Evolutionary conservation across 2,797 vertebrate species (phyloP).

Genomic region (Sylvilagus floridanus): DNA sequence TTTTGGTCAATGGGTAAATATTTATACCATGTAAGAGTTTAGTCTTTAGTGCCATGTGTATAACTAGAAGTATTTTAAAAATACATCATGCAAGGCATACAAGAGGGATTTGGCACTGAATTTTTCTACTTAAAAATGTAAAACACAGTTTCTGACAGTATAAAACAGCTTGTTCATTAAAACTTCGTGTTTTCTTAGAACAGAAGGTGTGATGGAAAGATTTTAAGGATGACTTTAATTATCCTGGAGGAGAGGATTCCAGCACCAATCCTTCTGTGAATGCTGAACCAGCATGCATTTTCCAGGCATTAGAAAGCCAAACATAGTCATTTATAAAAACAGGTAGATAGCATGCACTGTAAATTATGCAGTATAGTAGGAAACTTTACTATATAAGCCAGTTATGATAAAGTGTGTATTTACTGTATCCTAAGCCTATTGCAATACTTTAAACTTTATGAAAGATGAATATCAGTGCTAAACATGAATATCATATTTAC

Average conservation of each 20-base stretch:
- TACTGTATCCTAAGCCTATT: neutral
- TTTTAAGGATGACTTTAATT: neutral
- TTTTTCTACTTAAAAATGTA: neutral
- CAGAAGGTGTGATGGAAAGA: neutral
- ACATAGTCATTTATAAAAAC: neutral
- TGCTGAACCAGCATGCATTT: neutral
- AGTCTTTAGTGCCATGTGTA: constrained; percentile 1
- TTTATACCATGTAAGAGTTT: neutral
- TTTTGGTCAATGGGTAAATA: constrained; percentile 29
- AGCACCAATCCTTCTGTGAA: neutral
- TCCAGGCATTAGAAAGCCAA: constrained; percentile 8
- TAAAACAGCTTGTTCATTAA: constrained; percentile 22
- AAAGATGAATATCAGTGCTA: neutral
- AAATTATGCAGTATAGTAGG: neutral
- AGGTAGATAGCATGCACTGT: neutral
- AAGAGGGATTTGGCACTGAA: neutral
- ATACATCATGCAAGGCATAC: neutral
- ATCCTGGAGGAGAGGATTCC: neutral
- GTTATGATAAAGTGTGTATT: neutral
- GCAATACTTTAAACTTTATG: neutral
- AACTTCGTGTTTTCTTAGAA: neutral
- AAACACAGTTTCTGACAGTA: neutral
- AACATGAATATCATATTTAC: neutral
- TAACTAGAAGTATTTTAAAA: constrained; percentile 33
- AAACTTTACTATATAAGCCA: neutral